phyloP scores from a whole-genome alignment of 2,113 vertebrate genomes.

The Phrynosoma platyrhinos region DNA sequence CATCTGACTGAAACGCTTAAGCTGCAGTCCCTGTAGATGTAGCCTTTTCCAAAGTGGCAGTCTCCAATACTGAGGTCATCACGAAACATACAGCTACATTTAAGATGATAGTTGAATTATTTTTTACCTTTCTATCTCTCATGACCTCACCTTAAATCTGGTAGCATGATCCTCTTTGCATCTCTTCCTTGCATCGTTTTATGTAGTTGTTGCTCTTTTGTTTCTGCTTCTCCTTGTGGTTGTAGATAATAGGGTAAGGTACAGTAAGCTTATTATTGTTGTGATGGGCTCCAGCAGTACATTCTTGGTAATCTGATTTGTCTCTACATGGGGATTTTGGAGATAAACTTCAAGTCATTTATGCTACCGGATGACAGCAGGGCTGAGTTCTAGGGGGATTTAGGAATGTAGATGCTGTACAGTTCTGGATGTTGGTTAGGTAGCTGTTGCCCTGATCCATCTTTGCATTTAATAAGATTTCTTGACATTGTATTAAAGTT shows the following conservation, averaged over 20 bases:
- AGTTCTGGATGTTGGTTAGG: slow-evolving; percentile 13
- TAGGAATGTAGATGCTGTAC: slow-evolving; percentile 30
- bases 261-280: slow-evolving; percentile 16
- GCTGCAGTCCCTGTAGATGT: no score
- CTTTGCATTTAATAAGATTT: slow-evolving; percentile 36
- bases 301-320: slow-evolving; percentile 51
- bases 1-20: no score
- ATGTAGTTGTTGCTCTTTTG: slow-evolving; percentile 1
- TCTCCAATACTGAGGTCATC: background rate
- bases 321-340: slow-evolving; percentile 50
- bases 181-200: slow-evolving; percentile 54
- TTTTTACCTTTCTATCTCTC: background rate
- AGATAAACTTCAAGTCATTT: slow-evolving; percentile 54
- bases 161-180: slow-evolving; percentile 9
- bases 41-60: no score
- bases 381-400: slow-evolving; percentile 39
- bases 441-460: slow-evolving; percentile 9
- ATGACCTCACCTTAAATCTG: background rate
- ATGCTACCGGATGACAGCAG: slow-evolving; percentile 33
- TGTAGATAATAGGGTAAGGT: slow-evolving; percentile 29
- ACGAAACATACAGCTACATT: background rate
- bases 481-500: slow-evolving; percentile 27
- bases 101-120: background rate
- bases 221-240: slow-evolving; percentile 39
- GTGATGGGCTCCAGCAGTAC: background rate